Conservation (phyloP, 2,888 invertebrate genomes). For the Leucania comma region DNA sequence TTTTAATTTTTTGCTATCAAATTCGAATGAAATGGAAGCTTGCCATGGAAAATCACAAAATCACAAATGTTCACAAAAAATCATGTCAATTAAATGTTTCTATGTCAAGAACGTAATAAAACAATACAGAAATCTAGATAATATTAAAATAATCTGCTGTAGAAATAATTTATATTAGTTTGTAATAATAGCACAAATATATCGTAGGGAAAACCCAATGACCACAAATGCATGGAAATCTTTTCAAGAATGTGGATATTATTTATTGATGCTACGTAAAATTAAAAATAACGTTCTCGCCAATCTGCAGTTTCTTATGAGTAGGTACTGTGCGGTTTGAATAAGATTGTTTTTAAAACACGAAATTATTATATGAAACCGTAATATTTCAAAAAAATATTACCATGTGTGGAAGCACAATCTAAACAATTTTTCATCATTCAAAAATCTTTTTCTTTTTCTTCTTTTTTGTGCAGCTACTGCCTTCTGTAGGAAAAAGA, state of each 20-base stretch:
- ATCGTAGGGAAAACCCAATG: constrained; percentile 32
- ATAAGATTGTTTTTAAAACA: not conserved
- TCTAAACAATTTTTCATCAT: not conserved
- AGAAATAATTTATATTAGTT: not conserved
- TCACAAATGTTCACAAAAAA: no score
- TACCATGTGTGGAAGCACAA: not conserved
- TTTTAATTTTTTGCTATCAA: not conserved
- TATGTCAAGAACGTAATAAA: not conserved
- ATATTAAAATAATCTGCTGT: not conserved
- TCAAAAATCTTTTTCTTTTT: constrained; percentile 35
- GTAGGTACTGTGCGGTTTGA: constrained; percentile 2
- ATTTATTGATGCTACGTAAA: constrained; percentile 4
- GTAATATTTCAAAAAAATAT: not conserved
- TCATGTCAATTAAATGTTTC: not conserved
- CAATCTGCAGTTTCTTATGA: not conserved
- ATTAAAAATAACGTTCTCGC: not conserved
- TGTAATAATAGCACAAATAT: not conserved
- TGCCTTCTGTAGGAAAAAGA: constrained; percentile 39
- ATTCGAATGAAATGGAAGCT: not conserved
- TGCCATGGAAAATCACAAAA: not conserved
- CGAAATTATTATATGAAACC: no score
- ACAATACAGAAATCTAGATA: not conserved
- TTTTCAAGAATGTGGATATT: not conserved
- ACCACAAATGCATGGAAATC: constrained; percentile 35
- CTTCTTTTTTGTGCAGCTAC: constrained; percentile 34